A percentile compares a stretch with the other conserved stretches of the same genome.
Conservation (phyloP, 2,888 invertebrate species). For the Arctia plantaginis region DNA sequence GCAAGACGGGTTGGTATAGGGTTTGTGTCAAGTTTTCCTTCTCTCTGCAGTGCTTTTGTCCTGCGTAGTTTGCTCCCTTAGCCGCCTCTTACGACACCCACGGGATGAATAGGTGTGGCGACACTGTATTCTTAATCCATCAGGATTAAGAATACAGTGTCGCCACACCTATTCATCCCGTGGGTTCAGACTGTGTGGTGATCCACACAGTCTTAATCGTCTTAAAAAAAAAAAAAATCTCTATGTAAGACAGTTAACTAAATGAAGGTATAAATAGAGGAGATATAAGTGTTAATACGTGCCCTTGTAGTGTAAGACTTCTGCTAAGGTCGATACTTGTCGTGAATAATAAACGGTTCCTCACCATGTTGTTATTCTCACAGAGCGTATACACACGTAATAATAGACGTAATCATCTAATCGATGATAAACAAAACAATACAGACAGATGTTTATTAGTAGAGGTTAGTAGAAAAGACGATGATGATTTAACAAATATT, state of each 20-base stretch:
- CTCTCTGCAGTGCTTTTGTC: too few species aligned
- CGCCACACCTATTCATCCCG: too few species aligned
- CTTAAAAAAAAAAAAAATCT: neutral
- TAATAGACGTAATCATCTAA: slow-evolving; percentile 28
- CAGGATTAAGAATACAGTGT: too few species aligned
- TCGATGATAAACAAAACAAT: slow-evolving; percentile 11
- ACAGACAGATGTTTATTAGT: neutral
- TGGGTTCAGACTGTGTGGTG: too few species aligned
- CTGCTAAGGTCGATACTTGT: slow-evolving; percentile 38
- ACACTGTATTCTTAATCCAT: too few species aligned
- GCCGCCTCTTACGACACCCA: too few species aligned
- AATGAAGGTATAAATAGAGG: slow-evolving; percentile 21
- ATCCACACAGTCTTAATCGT: neutral
- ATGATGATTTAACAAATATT: neutral
- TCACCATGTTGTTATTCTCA: slow-evolving; percentile 36
- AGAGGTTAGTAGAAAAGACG: neutral
- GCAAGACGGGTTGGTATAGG: too few species aligned
- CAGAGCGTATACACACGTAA: slow-evolving; percentile 32
- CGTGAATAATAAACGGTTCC: slow-evolving; percentile 45
- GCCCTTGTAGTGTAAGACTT: slow-evolving; percentile 49
- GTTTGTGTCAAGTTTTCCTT: too few species aligned
- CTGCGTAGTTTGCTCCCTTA: too few species aligned
- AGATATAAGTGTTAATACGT: slow-evolving; percentile 26
- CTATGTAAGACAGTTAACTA: slow-evolving; percentile 25
- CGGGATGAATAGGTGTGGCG: too few species aligned